Conservation (phyloP, 2,797 vertebrate species). For the Chelidonichthys spinosus region DNA sequence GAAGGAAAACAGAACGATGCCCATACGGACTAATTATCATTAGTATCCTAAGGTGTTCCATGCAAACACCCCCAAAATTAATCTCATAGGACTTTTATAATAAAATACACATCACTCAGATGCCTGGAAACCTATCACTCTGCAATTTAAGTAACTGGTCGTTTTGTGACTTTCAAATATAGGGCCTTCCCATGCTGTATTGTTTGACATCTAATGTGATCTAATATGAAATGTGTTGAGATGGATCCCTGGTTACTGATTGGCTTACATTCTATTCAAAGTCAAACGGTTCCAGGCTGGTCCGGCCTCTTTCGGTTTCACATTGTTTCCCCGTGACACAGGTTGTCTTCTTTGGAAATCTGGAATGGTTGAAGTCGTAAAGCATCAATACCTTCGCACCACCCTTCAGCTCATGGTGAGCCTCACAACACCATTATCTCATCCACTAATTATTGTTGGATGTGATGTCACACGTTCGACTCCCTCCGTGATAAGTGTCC, state of each 20-base stretch:
- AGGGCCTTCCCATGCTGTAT: too few species aligned
- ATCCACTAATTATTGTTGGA: conserved; percentile 31
- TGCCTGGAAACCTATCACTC: neutral
- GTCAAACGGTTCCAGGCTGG: neutral
- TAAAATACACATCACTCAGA: neutral
- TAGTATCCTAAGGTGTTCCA: neutral
- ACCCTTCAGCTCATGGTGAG: conserved; percentile 5
- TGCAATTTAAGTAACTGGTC: neutral
- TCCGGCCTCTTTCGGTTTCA: too few species aligned
- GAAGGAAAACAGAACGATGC: conserved; percentile 5
- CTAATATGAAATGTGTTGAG: neutral
- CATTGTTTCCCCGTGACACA: neutral
- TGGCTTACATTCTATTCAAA: neutral
- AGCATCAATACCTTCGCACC: conserved; percentile 10
- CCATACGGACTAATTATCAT: conserved; percentile 8
- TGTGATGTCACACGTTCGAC: conserved; percentile 39
- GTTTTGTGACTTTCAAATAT: neutral
- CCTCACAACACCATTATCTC: conserved; percentile 3
- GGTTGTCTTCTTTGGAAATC: too few species aligned
- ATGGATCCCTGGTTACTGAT: neutral
- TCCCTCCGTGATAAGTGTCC: conserved; percentile 22
- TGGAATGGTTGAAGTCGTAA: neutral
- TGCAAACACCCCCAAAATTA: neutral
- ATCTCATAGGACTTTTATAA: neutral
- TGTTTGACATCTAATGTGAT: neutral